phyloP scores from a whole-genome alignment of 2,113 vertebrate genomes.

The Taxidea taxus region DNA sequence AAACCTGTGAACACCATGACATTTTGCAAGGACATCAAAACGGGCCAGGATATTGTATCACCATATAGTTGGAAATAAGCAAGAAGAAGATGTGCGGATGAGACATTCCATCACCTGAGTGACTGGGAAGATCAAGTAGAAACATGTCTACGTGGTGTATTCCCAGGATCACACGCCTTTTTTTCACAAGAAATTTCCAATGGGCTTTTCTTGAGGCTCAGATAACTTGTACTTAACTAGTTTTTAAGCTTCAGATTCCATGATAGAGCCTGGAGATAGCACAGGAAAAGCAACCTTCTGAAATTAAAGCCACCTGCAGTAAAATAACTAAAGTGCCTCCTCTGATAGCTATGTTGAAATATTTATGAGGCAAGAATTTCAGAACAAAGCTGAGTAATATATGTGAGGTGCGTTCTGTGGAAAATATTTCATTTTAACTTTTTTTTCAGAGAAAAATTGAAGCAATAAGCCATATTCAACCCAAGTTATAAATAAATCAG shows the following conservation, averaged over 20 bases:
- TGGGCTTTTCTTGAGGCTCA: not conserved
- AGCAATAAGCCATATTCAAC: not conserved
- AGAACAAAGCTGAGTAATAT: not conserved
- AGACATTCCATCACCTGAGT: not conserved
- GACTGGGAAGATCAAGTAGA: not conserved
- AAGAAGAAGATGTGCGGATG: not conserved
- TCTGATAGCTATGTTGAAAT: not conserved
- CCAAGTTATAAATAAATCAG: not conserved
- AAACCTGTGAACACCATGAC: not conserved
- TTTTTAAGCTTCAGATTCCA: not conserved
- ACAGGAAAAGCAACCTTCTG: not conserved
- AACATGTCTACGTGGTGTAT: not conserved
- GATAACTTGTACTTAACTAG: not conserved
- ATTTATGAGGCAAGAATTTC: not conserved
- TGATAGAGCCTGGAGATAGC: not conserved
- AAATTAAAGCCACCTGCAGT: not conserved
- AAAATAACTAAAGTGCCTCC: not conserved
- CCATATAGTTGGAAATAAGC: not conserved
- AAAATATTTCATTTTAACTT: not conserved
- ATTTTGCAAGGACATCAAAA: not conserved
- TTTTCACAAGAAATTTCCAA: not conserved
- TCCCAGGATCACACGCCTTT: fast-evolving
- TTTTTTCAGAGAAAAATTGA: not conserved
- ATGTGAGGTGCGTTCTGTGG: not conserved
- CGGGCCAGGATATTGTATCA: not conserved